Conservation (phyloP, 2,888 invertebrate species). For the Drosophila aldrichi region DNA sequence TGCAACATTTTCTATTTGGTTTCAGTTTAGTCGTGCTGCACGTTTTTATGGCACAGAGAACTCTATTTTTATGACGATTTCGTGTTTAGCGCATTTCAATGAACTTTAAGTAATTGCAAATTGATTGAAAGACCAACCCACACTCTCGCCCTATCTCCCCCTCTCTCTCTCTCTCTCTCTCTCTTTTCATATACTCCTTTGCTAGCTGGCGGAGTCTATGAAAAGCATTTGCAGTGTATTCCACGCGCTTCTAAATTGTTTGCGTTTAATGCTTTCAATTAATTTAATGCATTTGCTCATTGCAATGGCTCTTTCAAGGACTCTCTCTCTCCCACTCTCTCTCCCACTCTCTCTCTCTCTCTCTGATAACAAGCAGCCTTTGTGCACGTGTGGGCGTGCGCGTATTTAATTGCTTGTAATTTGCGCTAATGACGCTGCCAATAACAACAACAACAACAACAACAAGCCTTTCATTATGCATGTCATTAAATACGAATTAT, state of each 20-base stretch:
- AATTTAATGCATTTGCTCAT: slow-evolving; percentile 72
- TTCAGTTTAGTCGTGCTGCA: slow-evolving; percentile 50
- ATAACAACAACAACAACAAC: slow-evolving; percentile 45
- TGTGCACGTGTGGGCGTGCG: slow-evolving; percentile 37
- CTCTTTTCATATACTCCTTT: not conserved
- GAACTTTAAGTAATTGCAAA: slow-evolving; percentile 82
- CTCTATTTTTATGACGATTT: slow-evolving; percentile 73
- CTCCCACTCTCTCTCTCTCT: not conserved
- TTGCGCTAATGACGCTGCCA: slow-evolving; percentile 74
- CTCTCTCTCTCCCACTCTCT: not conserved
- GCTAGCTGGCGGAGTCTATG: slow-evolving; percentile 16
- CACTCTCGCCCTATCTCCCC: not conserved
- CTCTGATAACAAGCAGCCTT: slow-evolving; percentile 45
- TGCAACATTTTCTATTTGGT: slow-evolving; percentile 72
- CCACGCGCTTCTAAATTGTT: slow-evolving; percentile 66
- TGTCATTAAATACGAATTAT: slow-evolving; percentile 71
- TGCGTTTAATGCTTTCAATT: slow-evolving; percentile 75
- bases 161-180: not conserved
- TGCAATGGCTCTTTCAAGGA: slow-evolving; percentile 29
- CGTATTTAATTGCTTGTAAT: slow-evolving; percentile 76
- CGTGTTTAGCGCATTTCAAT: slow-evolving; percentile 74
- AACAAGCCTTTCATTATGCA: slow-evolving; percentile 31
- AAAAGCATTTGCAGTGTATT: slow-evolving; percentile 35
- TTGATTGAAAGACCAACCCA: slow-evolving; percentile 72
- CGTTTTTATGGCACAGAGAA: slow-evolving; percentile 56